Evolutionary conservation across 2,797 vertebrate species (phyloP), one percentile per base, ranked within the genome.

Genomic region (Acanthornis magna): DNA sequence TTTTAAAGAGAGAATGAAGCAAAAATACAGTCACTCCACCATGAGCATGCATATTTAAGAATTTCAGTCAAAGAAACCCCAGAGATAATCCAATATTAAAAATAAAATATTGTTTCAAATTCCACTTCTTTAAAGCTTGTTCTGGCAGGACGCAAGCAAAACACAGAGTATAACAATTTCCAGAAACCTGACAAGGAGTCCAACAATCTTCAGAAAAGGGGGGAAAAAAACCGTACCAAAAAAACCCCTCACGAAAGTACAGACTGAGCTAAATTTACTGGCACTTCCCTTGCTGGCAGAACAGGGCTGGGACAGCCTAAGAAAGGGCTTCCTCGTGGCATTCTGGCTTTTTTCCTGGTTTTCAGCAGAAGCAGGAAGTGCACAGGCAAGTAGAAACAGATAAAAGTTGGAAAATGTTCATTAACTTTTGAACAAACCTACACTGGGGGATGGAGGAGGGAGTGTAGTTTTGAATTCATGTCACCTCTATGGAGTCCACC

Each of bases 1-100:
- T 26, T 94, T 96, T 95, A 92, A 95, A 94, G 93, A 94, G 72
- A 96, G 82, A 87, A 73, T 82, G 85, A 96, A 94, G 88, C 73
- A 94, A 87, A 95, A 90, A 76, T 27, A 78, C 29, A 66, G 70
- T 13, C 47, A 63, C 32, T 57, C 32, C 23, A 62, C 51, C 63
- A 54, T 6, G 58, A 90, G 58, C 36, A 72, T 32, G 13, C 54
- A 63, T 50, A 79, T 53, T 79, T 61, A 63, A 86, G 65, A 93
- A 71, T 72, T 95, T 93, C 40, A 71, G 34, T 53, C n/a, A 78
- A 85, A 82, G 67, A 84, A 82, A 61, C 8, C 10, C 16, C 27
- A 84, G n/a, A 80, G 20, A 88, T 47, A 84, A 93, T 60, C 23
- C 54, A 93, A 65, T 32, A 79, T 45, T 66, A 13, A 72, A 91